Conservation (phyloP, 2,113 vertebrate species). For the Hucho hucho region DNA sequence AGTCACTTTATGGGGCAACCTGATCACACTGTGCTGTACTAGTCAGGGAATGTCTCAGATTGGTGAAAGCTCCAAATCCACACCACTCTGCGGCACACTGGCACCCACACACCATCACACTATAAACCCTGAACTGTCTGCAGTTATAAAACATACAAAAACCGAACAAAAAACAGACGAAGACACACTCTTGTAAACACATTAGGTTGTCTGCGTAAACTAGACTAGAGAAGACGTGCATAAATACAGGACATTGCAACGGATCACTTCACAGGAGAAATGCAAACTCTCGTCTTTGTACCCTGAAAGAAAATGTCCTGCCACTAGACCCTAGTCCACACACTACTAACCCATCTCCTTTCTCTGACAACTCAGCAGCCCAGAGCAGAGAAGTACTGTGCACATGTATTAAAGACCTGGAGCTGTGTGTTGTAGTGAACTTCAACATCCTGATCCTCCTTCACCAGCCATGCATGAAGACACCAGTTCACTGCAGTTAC, state of each 20-base stretch:
- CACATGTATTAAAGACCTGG: constrained; percentile 4
- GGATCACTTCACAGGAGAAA: background rate
- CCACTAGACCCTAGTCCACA: too few relatives aligned
- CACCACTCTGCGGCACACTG: background rate
- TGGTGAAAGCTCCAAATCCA: background rate
- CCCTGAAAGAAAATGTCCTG: background rate
- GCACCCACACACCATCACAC: background rate
- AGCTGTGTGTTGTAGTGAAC: constrained; percentile 22
- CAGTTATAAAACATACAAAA: background rate
- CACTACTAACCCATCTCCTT: background rate
- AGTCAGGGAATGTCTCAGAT: background rate
- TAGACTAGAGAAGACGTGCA: background rate
- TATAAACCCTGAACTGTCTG: background rate
- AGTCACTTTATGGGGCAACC: background rate
- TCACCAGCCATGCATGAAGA: background rate
- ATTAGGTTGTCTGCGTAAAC: background rate
- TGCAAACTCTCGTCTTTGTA: background rate
- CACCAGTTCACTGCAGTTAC: background rate
- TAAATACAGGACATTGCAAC: background rate
- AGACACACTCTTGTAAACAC: background rate
- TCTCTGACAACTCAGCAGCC: background rate
- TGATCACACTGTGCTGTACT: background rate
- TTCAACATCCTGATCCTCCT: constrained; percentile 19
- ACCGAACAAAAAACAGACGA: background rate
- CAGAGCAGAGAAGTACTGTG: background rate